Base-by-base conservation (phyloP, 2,888 invertebrate genomes). In the Plebejus argus region DNA sequence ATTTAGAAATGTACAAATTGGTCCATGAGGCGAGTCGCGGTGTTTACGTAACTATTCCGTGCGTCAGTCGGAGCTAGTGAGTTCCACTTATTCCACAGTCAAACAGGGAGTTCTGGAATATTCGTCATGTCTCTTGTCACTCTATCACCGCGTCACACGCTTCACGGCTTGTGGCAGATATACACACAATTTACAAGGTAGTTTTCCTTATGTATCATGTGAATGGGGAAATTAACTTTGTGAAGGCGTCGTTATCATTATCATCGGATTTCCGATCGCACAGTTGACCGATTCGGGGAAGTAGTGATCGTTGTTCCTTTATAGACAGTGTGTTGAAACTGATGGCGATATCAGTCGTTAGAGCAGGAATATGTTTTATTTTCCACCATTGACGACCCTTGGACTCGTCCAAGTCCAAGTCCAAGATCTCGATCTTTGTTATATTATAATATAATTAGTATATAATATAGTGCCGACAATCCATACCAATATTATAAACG, bases 71-170 rank as follows among this genome's bases (percentile, higher is more conserved):
- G 15, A 74, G 74, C 74, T 53, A 74, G 53, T n/a, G 28, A 74
- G 74, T 74, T 74, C 74, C 74, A 74, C 74, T 74, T 53, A 74
- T 74, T 74, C 74, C 74, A 7, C 74, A 74, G 74, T 74, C 49
- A 74, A 74, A 74, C 74, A 74, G 28, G 49, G 53, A 74, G 23
- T 74, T 39, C 74, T 49, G 28, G 74, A 20, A 74, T 49, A 74
- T 74, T 74, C 74, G 74, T 74, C 74, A 74, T 49, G 74, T 74
- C 45, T 74, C 74, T 74, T 74, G 74, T 74, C 74, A 74, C 74
- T 74, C 74, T 45, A 74, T 74, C 74, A 74, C 66, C 28, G 66
- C 28, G 74, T 49, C 74, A 15, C 45, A 72, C 74, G 74, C 74
- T 74, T 28, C 28, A 53, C 49, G 74, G 53, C 74, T 72, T 72